Base-by-base conservation (phyloP, 2,113 vertebrate genomes). In the Campylomormyrus numenius region DNA sequence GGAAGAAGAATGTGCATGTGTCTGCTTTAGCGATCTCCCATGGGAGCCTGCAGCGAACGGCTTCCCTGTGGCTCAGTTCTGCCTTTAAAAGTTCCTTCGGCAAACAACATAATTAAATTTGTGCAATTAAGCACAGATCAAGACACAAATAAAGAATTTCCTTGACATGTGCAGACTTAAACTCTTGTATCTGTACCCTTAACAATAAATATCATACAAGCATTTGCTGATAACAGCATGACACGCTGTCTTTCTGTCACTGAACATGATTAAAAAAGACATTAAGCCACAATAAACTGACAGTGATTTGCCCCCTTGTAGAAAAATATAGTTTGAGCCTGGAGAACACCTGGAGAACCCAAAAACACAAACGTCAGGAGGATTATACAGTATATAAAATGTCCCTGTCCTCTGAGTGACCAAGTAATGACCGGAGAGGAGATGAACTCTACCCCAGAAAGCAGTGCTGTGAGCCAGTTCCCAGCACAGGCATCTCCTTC, bases 51-150 rank as follows among this genome's bases (percentile, higher is more conserved):
- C 6, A 88, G 13, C 21, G 1, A 50, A 50, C 24, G 2, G 62
- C 31, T 49, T 70, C 88, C 48, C 88, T 11, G 11, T 62, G 19
- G 58, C 58, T 88, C 62, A 13, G 6, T 1, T 62, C 88, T 53
- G 49, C 89, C 31, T 85, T 80, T 31, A 77, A 46, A 80, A 84
- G 80, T 1, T 84, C 24, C 89, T 62, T 85, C 39, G 31, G 52
- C 35, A 58, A 89, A 89, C 50, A 85, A 42, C 89, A 85, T 62
- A 89, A 66, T 89, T 89, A n/a, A 89, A 85, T 89, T 56, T 89
- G 89, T 85, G 80, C 35, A 52, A 89, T 58, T 53, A 46, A 48
- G 52, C 77, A 48, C 21, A 85, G 80, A 85, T 39, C 39, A 27
- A 48, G 11, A 85, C 3, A 85, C 27, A 39, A 17, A 77, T 39